Percentiles rank a stretch among this genome's conserved stretches.
These are phyloP conservation scores for Nasonia giraulti DNA, from an alignment of 1,140 invertebrate genomes.

Conservation along the genomic window DNA sequence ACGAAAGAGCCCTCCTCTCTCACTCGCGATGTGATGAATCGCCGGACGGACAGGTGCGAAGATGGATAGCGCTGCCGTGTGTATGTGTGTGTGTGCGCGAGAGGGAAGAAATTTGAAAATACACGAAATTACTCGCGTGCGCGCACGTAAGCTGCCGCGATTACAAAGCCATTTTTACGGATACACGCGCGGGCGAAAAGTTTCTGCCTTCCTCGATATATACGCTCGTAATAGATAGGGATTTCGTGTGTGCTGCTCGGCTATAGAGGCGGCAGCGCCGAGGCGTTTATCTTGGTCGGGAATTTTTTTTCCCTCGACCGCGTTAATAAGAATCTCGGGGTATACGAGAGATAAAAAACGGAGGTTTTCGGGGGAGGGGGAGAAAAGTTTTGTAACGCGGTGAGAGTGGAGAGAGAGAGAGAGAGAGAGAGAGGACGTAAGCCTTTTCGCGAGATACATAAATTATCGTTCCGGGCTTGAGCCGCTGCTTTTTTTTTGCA, in stretches of 20 bases:
- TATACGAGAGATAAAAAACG: constrained; percentile 6
- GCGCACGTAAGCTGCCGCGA: neutral
- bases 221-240: constrained; percentile 1
- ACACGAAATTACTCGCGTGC: constrained; percentile 40
- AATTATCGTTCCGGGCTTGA: neutral
- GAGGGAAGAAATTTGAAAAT: constrained; percentile 40
- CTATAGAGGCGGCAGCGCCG: neutral
- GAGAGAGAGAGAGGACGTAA: neutral
- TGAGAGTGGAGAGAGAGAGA: neutral
- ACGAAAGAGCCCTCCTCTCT: neutral
- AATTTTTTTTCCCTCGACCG: constrained; percentile 13
- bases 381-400: constrained; percentile 19
- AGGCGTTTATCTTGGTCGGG: constrained; percentile 34
- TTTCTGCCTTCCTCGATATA: constrained; percentile 20
- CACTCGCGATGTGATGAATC: constrained; percentile 32
- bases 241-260: constrained; percentile 15
- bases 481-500: neutral
- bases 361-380: neutral
- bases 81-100: no score
- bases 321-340: constrained; percentile 34
- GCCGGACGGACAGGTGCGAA: constrained; percentile 46
- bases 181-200: neutral
- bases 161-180: neutral
- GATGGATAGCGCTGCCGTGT: constrained; percentile 26
- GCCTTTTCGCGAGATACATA: constrained; percentile 35